Evolutionary conservation across 2,888 invertebrate species (phyloP), one percentile per base, ranked within the genome.

Genomic region (Petrophora chlorosata): DNA sequence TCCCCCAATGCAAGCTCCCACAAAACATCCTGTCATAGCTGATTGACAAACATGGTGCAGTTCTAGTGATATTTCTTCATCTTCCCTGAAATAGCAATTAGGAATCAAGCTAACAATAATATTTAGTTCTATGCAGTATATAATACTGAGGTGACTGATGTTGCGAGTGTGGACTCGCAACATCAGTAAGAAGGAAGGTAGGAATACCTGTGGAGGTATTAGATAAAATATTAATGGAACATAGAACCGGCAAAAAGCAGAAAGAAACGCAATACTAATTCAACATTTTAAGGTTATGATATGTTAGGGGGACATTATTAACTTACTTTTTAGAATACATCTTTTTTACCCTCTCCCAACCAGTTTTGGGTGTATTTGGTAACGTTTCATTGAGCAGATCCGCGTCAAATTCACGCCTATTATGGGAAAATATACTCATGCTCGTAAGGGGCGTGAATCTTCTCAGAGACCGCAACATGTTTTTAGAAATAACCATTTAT

Each of bases 1-100:
- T 15, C 95, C 95, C 39, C 95, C 95, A 67, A 93, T 91, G 29
- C 92, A 58, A 0, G 87, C 93, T 9, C 96, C 96, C 13, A 92
- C 46, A 32, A 95, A 84, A 2, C 91, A 77, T 9, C 94, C 95
- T 49, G 91, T 62, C 30, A 92, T 71, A 3, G 91, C 79, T 2
- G 93, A 90, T 72, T 95, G 94, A 19, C 92, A 67, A 1, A 94
- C 85, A 26, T 92, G 90, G 45, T 91, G 88, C 2, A 94, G 38
- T 78, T 96, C 95, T 0, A 90, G 76, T 15, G 94, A 93, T 2
- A 92, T 48, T 49, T 91, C 89, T 7, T 93, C 94, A 75, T 91
- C 91, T 73, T 95, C 94, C 82, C 95, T 95, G 73, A 52, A 92
- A 91, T 34, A 15, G 8, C 8, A 25, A 8, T 0, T 14, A 28